Base-by-base conservation (phyloP, 2,888 invertebrate species). In the Coenonympha glycerion region DNA sequence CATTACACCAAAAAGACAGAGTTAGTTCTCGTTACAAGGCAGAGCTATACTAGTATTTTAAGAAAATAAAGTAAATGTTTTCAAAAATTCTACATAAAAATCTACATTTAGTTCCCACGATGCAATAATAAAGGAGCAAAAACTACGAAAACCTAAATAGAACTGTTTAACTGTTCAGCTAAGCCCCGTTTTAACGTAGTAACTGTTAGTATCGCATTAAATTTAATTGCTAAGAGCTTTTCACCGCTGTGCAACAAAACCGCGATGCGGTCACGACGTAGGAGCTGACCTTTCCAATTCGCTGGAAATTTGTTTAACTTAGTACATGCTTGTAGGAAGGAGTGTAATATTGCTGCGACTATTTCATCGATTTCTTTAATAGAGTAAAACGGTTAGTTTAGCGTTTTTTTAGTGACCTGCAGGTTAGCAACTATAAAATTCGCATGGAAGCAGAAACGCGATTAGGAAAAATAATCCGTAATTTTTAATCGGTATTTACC, bases 181-280 rank as follows among this genome's bases (percentile, higher is more conserved):
- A 45, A 55, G 49, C 52, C 49, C 48, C 56, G 55, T 55, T 59
- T 62, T 59, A 69, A 65, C 62, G 66, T 65, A 67, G 55, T 62
- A 62, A 64, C 69, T 68, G 56, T 36, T 49, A 66, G 68, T 69
- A 66, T 71, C 64, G 64, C 65, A 71, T 75, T 74, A 74, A 71
- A 67, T 74, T 75, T 74, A 78, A 71, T 64, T 70, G 72, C 71
- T 66, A 51, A 58, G 61, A 55, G 58, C 53, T 56, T 56, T 56
- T 55, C 46, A 52, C 19, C 30, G 15, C 44, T 49, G 45, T 61
- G 60, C 63, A 52, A 52, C 55, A 62, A 71, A 73, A 76, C 68
- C 70, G 70, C 66, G 70, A 66, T 69, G 71, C 73, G 73, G 68
- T 67, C 58, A 66, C 71, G 68, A 70, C 67, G 63, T 65, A 30